phyloP scores from a whole-genome alignment of 1,140 invertebrate genomes.

The Pygmarrhopalites habei region DNA sequence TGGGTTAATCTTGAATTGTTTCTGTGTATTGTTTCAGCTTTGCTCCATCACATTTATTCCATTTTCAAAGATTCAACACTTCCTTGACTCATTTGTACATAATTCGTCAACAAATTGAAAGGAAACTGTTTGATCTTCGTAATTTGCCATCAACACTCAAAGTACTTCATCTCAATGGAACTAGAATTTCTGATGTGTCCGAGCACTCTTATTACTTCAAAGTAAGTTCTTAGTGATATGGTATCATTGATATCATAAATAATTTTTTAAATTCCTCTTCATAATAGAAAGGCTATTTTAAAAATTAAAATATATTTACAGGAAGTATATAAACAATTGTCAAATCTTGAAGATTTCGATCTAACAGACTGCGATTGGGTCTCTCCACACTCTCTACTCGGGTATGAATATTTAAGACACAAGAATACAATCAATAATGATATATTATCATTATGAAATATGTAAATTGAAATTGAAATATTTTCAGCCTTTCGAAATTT shows the following conservation, averaged over 20 bases:
- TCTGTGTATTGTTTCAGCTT: too few relatives aligned
- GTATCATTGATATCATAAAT: background rate
- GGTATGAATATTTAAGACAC: too few relatives aligned
- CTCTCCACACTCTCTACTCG: constrained; percentile 58
- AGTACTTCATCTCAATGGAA: constrained; percentile 25
- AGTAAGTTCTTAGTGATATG: constrained; percentile 4
- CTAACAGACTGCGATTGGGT: constrained; percentile 63
- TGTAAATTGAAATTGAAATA: too few relatives aligned
- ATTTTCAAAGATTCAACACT: background rate
- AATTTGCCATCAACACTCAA: constrained; percentile 29
- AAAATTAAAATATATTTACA: too few relatives aligned
- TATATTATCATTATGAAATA: too few relatives aligned
- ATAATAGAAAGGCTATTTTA: too few relatives aligned
- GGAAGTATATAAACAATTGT: constrained; percentile 17
- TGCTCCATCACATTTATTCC: constrained; percentile 18
- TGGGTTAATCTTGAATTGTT: too few relatives aligned
- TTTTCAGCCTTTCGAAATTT: constrained; percentile 64
- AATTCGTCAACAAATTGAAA: constrained; percentile 30
- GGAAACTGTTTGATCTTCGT: constrained; percentile 14
- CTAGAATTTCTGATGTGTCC: constrained; percentile 13
- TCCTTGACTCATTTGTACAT: constrained; percentile 27
- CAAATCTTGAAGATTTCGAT: constrained; percentile 51
- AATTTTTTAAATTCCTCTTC: constrained; percentile 1
- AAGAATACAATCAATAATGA: too few relatives aligned
- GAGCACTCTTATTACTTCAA: constrained; percentile 26